These are phyloP conservation scores for Eulimnadia texana DNA, from an alignment of 1,140 invertebrate genomes.

Conservation along the genomic window DNA sequence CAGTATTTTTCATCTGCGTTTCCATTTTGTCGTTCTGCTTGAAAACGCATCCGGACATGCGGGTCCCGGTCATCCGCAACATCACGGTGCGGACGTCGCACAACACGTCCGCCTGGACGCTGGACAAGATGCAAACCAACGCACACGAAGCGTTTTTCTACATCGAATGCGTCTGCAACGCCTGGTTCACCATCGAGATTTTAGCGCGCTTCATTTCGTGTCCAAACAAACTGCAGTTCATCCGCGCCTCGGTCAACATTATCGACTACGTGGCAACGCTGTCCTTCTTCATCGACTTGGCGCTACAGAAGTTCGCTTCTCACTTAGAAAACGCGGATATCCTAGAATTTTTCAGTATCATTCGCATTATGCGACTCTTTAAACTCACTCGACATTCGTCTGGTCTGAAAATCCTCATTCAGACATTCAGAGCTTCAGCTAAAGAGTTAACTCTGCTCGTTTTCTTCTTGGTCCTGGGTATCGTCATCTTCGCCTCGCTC, in stretches of 20 bases:
- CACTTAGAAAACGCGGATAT: constrained; percentile 93
- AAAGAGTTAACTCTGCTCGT: constrained; percentile 92
- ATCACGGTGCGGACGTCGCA: constrained; percentile 55
- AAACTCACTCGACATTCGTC: constrained; percentile 93
- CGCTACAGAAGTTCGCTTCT: constrained; percentile 72
- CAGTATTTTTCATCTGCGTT: constrained; percentile 95
- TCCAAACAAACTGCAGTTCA: constrained; percentile 83
- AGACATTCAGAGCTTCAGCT: constrained; percentile 89
- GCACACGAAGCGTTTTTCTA: constrained; percentile 97
- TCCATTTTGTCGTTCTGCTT: constrained; percentile 97
- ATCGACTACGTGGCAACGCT: constrained; percentile 98
- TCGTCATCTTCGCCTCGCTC: constrained; percentile 90
- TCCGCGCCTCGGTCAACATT: constrained; percentile 86
- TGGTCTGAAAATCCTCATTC: constrained; percentile 95
- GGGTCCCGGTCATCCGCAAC: constrained; percentile 83
- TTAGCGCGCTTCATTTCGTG: constrained; percentile 82
- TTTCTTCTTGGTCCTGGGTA: constrained; percentile 89
- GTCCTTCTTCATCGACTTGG: constrained; percentile 92
- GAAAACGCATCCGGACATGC: constrained; percentile 97
- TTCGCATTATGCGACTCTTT: constrained; percentile 94
- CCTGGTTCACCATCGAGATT: constrained; percentile 99
- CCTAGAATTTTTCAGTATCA: constrained; percentile 97
- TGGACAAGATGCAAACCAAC: constrained; percentile 87
- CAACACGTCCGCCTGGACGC: constrained; percentile 59
- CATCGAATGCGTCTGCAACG: constrained; percentile 97